A percentile compares a stretch with the other conserved stretches of the same genome.
phyloP scores from a whole-genome alignment of 2,797 vertebrate species.

The Tarsius wallacei region DNA sequence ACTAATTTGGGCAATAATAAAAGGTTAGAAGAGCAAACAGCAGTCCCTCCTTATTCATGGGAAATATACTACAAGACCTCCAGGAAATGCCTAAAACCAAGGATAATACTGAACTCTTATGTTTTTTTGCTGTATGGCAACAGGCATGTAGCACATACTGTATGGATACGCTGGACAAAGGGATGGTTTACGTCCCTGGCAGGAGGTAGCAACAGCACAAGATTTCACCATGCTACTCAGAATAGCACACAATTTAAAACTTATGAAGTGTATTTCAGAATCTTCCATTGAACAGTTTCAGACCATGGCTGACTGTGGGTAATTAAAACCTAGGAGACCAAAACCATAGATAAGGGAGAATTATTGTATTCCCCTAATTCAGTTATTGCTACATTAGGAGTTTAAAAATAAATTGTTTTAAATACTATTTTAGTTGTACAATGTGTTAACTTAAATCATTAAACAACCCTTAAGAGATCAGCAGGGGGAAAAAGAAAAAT shows the following conservation, averaged over 20 bases:
- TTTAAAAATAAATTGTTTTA: conserved; percentile 21
- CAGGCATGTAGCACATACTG: neutral
- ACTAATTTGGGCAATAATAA: conserved; percentile 34
- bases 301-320: neutral
- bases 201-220: neutral
- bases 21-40: neutral
- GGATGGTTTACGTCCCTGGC: neutral
- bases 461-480: neutral
- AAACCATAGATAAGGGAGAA: neutral
- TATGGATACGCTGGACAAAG: neutral
- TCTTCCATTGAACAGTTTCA: neutral
- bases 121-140: neutral
- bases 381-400: neutral
- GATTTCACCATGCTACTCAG: neutral
- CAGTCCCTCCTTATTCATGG: neutral
- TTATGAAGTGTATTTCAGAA: neutral
- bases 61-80: neutral
- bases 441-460: neutral
- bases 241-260: neutral
- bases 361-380: neutral
- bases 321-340: neutral
- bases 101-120: neutral
- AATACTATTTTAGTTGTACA: conserved; percentile 12
- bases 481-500: neutral
- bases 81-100: neutral